Percentiles rank a stretch among this genome's conserved stretches.
phyloP scores from a whole-genome alignment of 2,888 invertebrate species.

The Brachynemurus nebulosus region DNA sequence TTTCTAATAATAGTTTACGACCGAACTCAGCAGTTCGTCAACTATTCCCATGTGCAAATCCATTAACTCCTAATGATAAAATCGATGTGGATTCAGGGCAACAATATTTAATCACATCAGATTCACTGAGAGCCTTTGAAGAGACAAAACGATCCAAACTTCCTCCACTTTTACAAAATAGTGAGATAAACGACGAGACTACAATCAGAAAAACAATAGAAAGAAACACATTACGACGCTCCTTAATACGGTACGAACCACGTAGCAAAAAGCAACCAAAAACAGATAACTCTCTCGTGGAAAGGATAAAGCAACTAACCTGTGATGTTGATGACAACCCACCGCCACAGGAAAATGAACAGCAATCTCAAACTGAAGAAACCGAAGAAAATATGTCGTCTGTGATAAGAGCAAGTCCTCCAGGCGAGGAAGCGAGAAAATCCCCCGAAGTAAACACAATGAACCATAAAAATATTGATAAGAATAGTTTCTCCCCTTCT shows the following conservation, averaged over 20 bases:
- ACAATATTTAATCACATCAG: conserved; percentile 52
- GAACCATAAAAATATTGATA: conserved; percentile 23
- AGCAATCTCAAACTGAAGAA: conserved; percentile 19
- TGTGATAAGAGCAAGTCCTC: conserved; percentile 43
- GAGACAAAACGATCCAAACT: conserved; percentile 43
- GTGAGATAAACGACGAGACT: conserved; percentile 39
- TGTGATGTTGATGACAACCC: conserved; percentile 54
- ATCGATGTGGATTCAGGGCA: conserved; percentile 28
- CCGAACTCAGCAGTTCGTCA: conserved; percentile 76
- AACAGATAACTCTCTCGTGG: conserved; percentile 67
- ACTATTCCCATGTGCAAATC: conserved; percentile 61
- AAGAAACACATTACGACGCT: conserved; percentile 66
- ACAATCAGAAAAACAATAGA: conserved; percentile 66
- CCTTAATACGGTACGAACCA: conserved; percentile 46
- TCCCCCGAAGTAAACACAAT: conserved; percentile 22
- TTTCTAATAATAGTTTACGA: conserved; percentile 41
- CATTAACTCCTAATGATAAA: conserved; percentile 31
- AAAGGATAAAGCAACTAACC: conserved; percentile 72
- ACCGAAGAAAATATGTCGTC: conserved; percentile 28
- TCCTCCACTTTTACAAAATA: conserved; percentile 35
- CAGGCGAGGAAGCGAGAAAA: conserved; percentile 45
- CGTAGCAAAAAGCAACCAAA: conserved; percentile 35
- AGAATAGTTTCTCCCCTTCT: conserved; percentile 45
- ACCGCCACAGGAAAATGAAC: conserved; percentile 21
- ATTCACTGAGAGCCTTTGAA: conserved; percentile 58